Conservation (phyloP, 2,113 vertebrate genomes). For the Vanacampus margaritifer region DNA sequence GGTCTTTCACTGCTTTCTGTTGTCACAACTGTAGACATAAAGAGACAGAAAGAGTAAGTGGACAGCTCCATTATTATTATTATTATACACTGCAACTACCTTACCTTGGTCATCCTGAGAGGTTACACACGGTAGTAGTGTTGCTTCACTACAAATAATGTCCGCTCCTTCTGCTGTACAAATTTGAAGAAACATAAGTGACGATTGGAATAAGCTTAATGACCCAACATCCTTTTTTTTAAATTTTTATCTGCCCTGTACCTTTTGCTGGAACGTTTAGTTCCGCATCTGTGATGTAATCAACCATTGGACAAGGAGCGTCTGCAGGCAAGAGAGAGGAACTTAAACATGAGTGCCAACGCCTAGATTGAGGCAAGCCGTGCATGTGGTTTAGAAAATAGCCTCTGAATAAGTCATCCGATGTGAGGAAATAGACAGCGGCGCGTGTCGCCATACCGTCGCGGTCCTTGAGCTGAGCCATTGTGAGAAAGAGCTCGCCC, state of each 20-base stretch:
- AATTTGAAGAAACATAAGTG: not conserved
- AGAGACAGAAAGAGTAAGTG: constrained; percentile 8
- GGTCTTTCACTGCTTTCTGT: constrained; percentile 8
- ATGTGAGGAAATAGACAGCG: not conserved
- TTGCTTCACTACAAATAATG: constrained; percentile 33
- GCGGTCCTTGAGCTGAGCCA: constrained; percentile 46
- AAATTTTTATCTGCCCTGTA: constrained; percentile 28
- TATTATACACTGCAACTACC: not conserved
- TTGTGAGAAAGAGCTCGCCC: constrained; percentile 56
- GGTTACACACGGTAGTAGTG: constrained; percentile 35
- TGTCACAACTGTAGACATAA: constrained; percentile 17
- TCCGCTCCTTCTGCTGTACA: constrained; percentile 35
- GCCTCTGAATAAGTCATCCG: not conserved
- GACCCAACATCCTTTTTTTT: not conserved
- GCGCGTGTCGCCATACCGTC: constrained; percentile 26
- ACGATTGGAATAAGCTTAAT: not conserved
- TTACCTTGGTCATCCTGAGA: constrained; percentile 47
- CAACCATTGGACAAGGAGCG: constrained; percentile 40
- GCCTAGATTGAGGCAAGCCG: not conserved
- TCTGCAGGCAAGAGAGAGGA: constrained; percentile 36
- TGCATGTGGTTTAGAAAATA: not conserved
- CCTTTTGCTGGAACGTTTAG: constrained; percentile 41
- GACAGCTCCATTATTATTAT: not conserved
- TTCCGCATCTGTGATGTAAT: constrained; percentile 50
- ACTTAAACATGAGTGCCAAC: not conserved